Evolutionary conservation across 2,113 vertebrate genomes (phyloP), one percentile per base, ranked within the genome.

Genomic region (Hippoglossus stenolepis): DNA sequence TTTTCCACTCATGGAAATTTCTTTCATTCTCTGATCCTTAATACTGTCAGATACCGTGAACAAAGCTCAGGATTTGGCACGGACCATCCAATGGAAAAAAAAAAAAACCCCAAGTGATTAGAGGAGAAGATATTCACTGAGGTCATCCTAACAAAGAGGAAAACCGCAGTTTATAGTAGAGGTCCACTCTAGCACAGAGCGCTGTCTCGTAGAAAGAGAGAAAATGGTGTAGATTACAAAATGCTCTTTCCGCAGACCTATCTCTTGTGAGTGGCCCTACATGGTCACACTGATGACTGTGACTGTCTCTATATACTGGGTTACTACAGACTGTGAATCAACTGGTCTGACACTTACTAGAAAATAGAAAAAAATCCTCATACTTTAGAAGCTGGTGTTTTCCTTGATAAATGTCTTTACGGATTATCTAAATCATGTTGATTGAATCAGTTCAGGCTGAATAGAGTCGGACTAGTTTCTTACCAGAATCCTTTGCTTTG

Each of bases 111-210:
- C n/a, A 2, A 26, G 21, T 70, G 78, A 84, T 84, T 82, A 74
- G 13, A 79, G 38, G 56, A 83, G 74, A 83, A 75, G 51, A 84
- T 79, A 65, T 77, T 77, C 66, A 75, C 61, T 83, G 75, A 86
- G 24, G 35, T 84, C 79, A 82, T 60, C 92, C 92, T 93, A 91
- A 95, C 94, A 94, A 94, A 93, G 28, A 70, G 62, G 75, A 54
- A 79, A 72, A 47, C 66, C 67, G 68, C 49, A 64, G 61, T 83
- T 83, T 85, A 82, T 6, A 79, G 47, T 47, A 57, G 11, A 60
- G 56, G 54, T 43, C 40, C 40, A 43, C 40, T 43, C 11, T 43
- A 43, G 65, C 80, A 70, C 79, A 75, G 24, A 57, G 40, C 17
- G n/a, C n/a, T 24, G 23, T 75, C 67, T 69, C 26, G 3, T 23